These are phyloP conservation scores for Callospermophilus lateralis DNA, from an alignment of 2,113 vertebrate genomes.

Conservation along the genomic window DNA sequence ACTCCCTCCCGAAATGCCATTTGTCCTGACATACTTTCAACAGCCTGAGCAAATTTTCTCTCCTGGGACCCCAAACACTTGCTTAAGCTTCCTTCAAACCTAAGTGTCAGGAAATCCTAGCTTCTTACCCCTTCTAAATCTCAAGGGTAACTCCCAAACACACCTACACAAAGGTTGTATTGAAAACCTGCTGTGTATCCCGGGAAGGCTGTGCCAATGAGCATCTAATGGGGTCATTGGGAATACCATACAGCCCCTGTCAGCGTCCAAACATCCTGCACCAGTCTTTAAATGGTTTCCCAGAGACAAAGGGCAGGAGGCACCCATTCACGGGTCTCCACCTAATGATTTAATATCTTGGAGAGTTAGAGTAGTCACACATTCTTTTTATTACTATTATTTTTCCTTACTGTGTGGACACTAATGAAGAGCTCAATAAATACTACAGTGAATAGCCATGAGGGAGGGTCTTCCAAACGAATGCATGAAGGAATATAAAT, in stretches of 20 bases:
- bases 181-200: not conserved
- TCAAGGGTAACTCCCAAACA: not conserved
- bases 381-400: not conserved
- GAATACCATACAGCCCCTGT: no score
- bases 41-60: not conserved
- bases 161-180: not conserved
- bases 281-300: not conserved
- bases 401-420: not conserved
- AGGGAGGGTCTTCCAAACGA: not conserved
- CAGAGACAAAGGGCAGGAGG: not conserved
- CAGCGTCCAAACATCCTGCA: no score
- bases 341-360: not conserved
- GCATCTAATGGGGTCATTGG: accelerated
- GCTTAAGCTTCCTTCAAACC: not conserved
- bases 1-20: not conserved
- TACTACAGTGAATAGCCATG: not conserved
- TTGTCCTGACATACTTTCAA: not conserved
- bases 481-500: not conserved
- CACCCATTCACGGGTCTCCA: accelerated
- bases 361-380: not conserved
- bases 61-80: not conserved
- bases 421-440: not conserved
- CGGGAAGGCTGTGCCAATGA: not conserved
- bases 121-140: not conserved
- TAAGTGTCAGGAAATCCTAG: not conserved